Conservation (phyloP, 2,797 vertebrate genomes). For the Cirrhinus molitorella region DNA sequence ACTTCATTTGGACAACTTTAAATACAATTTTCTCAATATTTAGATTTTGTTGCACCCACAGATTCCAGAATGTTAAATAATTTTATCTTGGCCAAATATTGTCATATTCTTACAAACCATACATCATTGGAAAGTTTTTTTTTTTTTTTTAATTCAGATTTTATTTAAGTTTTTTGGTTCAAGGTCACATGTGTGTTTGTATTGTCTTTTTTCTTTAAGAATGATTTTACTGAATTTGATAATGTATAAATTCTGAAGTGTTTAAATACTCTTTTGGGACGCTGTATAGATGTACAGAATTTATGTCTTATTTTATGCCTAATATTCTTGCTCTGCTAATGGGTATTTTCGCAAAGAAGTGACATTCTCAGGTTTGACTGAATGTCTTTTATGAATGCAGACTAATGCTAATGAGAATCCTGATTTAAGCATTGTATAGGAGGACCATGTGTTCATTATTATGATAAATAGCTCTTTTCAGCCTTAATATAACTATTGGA, state of each 20-base stretch:
- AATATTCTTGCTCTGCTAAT: not conserved
- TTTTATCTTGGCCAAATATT: no score
- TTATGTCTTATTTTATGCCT: not conserved
- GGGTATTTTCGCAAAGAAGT: not conserved
- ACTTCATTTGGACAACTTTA: no score
- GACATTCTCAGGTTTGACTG: not conserved
- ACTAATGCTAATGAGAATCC: not conserved
- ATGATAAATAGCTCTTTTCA: not conserved
- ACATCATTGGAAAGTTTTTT: no score
- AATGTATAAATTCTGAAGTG: not conserved
- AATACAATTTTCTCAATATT: no score
- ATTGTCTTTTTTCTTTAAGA: no score
- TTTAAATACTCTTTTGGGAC: not conserved
- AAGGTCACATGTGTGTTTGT: no score
- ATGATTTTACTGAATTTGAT: not conserved
- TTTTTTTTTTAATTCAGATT: no score
- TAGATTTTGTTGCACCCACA: no score
- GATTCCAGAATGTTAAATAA: no score
- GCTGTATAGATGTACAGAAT: not conserved
- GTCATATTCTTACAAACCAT: no score
- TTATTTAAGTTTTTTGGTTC: no score
- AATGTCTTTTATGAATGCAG: not conserved
- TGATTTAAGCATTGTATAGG: not conserved
- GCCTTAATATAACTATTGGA: not conserved
- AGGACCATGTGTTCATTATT: not conserved